Percentiles rank a stretch among this genome's conserved stretches.
Evolutionary conservation across 2,113 vertebrate species (phyloP).

Genomic region (Apus apus): DNA sequence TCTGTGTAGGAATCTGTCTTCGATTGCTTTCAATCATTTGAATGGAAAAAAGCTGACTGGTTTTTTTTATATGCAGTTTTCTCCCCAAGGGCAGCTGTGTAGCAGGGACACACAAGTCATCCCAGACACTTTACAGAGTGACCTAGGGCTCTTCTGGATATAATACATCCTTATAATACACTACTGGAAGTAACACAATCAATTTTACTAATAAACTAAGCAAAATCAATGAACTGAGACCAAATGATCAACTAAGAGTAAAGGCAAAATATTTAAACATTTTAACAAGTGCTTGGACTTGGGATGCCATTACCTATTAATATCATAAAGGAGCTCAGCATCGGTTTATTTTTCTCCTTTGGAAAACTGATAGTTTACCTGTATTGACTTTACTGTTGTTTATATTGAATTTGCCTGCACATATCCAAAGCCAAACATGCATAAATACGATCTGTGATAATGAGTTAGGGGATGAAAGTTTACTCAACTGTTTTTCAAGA

Average conservation of each 20-base stretch:
- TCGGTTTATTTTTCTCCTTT: not conserved
- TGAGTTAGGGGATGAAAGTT: rapidly evolving
- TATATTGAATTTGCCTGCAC: not conserved
- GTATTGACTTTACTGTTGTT: not conserved
- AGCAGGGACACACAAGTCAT: not conserved
- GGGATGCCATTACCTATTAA: not conserved
- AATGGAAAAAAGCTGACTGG: not conserved
- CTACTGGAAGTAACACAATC: not conserved
- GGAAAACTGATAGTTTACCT: not conserved
- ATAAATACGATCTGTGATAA: not conserved
- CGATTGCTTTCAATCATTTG: not conserved
- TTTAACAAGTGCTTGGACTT: not conserved
- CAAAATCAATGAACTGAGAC: not conserved
- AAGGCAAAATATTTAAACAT: not conserved
- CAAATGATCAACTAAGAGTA: not conserved
- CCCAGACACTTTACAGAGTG: not conserved
- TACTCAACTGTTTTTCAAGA: not conserved
- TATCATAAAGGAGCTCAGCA: not conserved
- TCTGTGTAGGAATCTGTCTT: not conserved
- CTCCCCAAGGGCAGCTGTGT: not conserved
- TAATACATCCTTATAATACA: not conserved
- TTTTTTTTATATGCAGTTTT: not conserved
- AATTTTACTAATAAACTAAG: not conserved
- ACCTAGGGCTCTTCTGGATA: not conserved
- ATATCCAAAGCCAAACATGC: not conserved